phyloP scores from a whole-genome alignment of 1,140 invertebrate species.

The Bilobella aurantiaca region DNA sequence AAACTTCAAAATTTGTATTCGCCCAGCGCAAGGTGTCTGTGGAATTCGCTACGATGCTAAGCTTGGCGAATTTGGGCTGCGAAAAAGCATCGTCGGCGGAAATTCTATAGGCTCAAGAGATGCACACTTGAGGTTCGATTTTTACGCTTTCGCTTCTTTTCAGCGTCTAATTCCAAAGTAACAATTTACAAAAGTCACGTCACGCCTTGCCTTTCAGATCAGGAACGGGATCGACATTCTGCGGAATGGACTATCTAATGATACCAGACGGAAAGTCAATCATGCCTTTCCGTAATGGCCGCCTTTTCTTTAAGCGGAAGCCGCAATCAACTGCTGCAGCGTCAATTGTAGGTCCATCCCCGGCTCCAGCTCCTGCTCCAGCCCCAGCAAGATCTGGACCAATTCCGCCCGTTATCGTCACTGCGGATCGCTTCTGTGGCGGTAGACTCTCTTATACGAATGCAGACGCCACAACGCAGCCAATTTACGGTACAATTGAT shows the following conservation, averaged over 20 bases:
- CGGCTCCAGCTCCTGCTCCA: slow-evolving; percentile 6
- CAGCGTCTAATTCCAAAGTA: too few relatives aligned
- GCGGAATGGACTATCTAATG: slow-evolving; percentile 29
- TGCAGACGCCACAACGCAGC: slow-evolving; percentile 19
- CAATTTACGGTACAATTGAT: slow-evolving; percentile 23
- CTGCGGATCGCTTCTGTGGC: slow-evolving; percentile 30
- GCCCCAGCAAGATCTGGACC: slow-evolving; percentile 9
- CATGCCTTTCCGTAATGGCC: neutral
- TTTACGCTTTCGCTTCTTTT: too few relatives aligned
- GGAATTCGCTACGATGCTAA: slow-evolving; percentile 27
- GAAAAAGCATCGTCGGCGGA: slow-evolving; percentile 25
- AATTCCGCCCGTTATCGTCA: neutral
- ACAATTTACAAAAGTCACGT: too few relatives aligned
- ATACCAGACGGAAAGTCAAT: slow-evolving; percentile 26
- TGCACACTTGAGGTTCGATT: too few relatives aligned
- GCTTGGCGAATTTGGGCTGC: slow-evolving; percentile 28
- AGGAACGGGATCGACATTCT: slow-evolving; percentile 20
- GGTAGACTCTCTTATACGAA: slow-evolving; percentile 20
- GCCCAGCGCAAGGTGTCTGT: slow-evolving; percentile 31
- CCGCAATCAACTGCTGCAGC: too few relatives aligned
- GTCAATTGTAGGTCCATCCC: slow-evolving; percentile 12
- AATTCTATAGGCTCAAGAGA: too few relatives aligned
- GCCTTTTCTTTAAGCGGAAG: slow-evolving; percentile 18
- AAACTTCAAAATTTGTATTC: slow-evolving; percentile 36
- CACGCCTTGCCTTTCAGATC: slow-evolving; percentile 18